A percentile compares a stretch with the other conserved stretches of the same genome.
Conservation (phyloP, 2,113 vertebrate species). For the Trichechus manatus region DNA sequence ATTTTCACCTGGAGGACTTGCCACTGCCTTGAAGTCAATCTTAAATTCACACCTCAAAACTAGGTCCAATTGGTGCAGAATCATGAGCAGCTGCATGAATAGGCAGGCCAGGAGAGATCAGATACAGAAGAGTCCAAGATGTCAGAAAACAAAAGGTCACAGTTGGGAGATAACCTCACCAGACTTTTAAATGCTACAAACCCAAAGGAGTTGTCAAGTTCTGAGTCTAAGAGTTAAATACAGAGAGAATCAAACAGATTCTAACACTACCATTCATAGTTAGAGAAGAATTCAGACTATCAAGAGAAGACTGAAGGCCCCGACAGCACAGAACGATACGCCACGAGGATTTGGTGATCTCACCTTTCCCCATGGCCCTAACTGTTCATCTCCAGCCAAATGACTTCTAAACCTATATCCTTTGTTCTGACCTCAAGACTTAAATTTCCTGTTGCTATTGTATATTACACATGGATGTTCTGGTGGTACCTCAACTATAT, state of each 20-base stretch:
- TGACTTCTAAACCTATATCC: neutral
- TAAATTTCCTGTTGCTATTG: neutral
- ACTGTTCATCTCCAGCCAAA: neutral
- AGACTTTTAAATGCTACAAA: slow-evolving; percentile 11
- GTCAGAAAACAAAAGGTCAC: neutral
- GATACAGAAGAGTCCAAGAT: neutral
- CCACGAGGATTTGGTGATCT: neutral
- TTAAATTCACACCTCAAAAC: slow-evolving; percentile 47
- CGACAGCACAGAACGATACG: neutral
- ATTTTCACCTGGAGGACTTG: slow-evolving; percentile 12
- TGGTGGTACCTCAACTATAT: neutral
- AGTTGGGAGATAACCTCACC: neutral
- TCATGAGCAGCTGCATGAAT: neutral
- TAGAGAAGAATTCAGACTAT: neutral
- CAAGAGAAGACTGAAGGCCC: neutral
- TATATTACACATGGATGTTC: neutral
- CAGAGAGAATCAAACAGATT: neutral
- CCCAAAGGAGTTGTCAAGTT: neutral
- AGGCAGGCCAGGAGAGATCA: neutral
- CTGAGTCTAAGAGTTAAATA: neutral
- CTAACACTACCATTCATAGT: neutral
- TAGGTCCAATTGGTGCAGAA: neutral
- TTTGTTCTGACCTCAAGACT: neutral
- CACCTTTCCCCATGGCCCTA: neutral
- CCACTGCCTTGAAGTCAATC: neutral